Base-by-base conservation (phyloP, 2,797 vertebrate species). In the Anniella stebbinsi region DNA sequence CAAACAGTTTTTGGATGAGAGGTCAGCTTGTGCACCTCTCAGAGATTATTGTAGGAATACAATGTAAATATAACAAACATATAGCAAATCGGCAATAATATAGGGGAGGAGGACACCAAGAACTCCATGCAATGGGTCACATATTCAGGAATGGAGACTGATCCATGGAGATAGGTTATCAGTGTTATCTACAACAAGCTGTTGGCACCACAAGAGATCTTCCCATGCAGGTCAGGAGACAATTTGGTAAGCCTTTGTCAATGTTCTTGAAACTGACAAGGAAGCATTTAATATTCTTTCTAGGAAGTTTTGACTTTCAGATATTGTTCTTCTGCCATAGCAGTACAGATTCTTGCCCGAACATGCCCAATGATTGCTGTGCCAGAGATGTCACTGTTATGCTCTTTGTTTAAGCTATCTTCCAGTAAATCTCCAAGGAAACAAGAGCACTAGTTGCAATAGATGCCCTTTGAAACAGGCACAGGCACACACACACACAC, bases 401-500 rank as follows among this genome's bases (percentile, higher is more conserved):
- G 84, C 57, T 93, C 81, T 80, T 93, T 92, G 83, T 12, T 83
- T 91, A 95, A 91, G 92, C 95, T 92, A 78, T 51, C 75, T 91
- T 82, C 92, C 92, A 94, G 41, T 25, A 28, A 73, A 87, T 81
- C 30, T 3, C 92, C 87, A 38, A 84, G 91, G 93, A 95, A 94
- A 92, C 91, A 83, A 91, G 73, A 84, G 82, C 86, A 86, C 70
- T 86, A 21, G 82, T 80, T 88, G 54, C n/a, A 83, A 63, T 0
- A 77, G 80, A 92, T 12, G 73, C 3, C 12, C 8, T 76, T 51
- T 84, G 6, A 91, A 93, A 80, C 78, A 91, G 21, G 3, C 70
- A 11, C 48, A 8, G 4, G 8, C 8, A 48, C 8, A 48, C 8
- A 48, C 63, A 60, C 87, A 36, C 30, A 9, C 88, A 93, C 91